Evolutionary conservation across 2,113 vertebrate genomes (phyloP).

Genomic region (Cyprinus carpio): DNA sequence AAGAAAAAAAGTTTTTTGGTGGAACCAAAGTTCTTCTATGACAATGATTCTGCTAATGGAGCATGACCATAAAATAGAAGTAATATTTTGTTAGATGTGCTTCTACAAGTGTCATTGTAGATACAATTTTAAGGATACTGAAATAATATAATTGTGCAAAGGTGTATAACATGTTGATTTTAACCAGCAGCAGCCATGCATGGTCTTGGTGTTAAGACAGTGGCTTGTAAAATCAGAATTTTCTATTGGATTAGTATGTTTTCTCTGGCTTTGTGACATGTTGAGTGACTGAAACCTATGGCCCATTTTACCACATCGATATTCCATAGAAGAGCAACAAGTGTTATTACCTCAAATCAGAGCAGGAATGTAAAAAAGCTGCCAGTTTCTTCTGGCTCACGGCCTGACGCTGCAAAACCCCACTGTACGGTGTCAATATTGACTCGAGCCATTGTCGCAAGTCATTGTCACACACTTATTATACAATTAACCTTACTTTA

Average conservation of each 20-base stretch:
- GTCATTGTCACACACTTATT: conserved; percentile 49
- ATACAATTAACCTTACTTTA: conserved; percentile 52
- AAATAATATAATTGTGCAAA: neutral
- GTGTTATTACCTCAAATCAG: conserved; percentile 12
- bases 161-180: neutral
- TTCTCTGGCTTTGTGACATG: neutral
- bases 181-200: neutral
- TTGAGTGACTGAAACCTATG: conserved; percentile 11
- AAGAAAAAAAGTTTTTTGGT: too few relatives aligned
- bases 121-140: neutral
- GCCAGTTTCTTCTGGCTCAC: conserved; percentile 18
- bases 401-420: conserved; percentile 25
- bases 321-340: conserved; percentile 27
- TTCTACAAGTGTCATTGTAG: neutral
- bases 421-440: conserved; percentile 52
- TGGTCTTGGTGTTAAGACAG: neutral
- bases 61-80: neutral
- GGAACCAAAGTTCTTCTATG: neutral
- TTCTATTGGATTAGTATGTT: conserved; percentile 23
- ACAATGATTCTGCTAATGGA: neutral
- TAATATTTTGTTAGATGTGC: neutral
- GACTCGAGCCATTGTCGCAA: conserved; percentile 28
- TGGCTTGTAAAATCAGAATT: conserved; percentile 22
- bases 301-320: neutral
- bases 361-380: neutral